Percentiles rank a stretch among this genome's conserved stretches.
Evolutionary conservation across 2,797 vertebrate species (phyloP).

Genomic region (Danio aesculapii): DNA sequence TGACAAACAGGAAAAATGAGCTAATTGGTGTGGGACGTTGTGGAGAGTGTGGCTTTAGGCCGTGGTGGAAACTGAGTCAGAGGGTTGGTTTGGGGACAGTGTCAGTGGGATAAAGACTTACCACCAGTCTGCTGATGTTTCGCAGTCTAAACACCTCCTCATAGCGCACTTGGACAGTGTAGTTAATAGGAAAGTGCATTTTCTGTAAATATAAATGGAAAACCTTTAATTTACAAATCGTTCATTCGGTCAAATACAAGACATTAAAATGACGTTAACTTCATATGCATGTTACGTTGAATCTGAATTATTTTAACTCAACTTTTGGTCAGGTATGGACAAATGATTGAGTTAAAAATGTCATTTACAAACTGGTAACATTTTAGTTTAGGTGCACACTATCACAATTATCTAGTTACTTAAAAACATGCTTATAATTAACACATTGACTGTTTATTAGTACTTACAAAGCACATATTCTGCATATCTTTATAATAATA

Average conservation of each 20-base stretch:
- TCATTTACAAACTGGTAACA: background rate
- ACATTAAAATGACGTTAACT: background rate
- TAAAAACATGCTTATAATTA: too few relatives aligned
- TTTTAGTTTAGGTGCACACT: background rate
- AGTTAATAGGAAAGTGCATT: conserved; percentile 82
- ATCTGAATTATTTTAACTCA: too few relatives aligned
- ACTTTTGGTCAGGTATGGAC: too few relatives aligned
- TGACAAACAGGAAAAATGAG: conserved; percentile 16
- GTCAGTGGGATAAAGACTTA: conserved; percentile 60
- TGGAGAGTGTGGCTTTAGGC: conserved; percentile 18
- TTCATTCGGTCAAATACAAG: background rate
- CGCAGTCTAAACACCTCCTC: conserved; percentile 78
- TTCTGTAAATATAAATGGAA: conserved; percentile 69
- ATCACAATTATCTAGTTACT: too few relatives aligned
- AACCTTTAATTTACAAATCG: background rate
- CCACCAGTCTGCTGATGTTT: conserved; percentile 80
- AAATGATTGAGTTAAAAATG: too few relatives aligned
- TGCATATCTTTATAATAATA: too few relatives aligned
- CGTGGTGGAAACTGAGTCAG: conserved; percentile 50
- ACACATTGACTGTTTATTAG: too few relatives aligned
- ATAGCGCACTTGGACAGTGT: conserved; percentile 76
- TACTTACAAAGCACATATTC: too few relatives aligned
- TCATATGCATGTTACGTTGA: background rate
- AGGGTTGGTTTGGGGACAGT: background rate
- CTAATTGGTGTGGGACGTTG: conserved; percentile 22